Base-by-base conservation (phyloP, 2,888 invertebrate genomes). In the Napeogenes sylphis region DNA sequence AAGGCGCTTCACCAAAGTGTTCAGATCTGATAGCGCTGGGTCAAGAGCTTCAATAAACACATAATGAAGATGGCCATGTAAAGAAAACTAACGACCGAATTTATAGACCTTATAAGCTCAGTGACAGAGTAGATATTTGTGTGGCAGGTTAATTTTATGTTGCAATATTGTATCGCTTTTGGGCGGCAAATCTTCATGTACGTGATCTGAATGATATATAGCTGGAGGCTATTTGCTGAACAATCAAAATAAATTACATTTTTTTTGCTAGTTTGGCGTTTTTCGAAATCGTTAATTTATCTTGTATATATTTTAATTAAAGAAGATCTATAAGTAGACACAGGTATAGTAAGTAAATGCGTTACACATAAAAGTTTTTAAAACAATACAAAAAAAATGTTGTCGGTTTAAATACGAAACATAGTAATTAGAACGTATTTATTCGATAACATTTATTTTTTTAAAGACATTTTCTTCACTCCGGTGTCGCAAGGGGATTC, bases 21-120 rank as follows among this genome's bases (percentile, higher is more conserved):
- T 51, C 51, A 61, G 79, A 80, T 84, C 81, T 76, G 82, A 83
- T 81, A 80, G 75, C 73, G 71, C 70, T 71, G 73, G 70, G 68
- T 68, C 70, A 74, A 69, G 76, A 77, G 73, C 71, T 68, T 75
- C 79, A 75, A 80, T 85, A 84, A 85, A 85, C 86, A 85, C 82
- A 76, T 80, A 76, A 81, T 85, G 83, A 84, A 73, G 59, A 59
- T 10, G 33, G 45, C n/a, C 32, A 42, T 54, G n/a, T 53, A 14
- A 14, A 59, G 59, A 59, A 55, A 59, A 59, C 54, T 59, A 51
- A 51, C 51, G 51, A 51, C 51, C 42, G 45, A 12, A 35, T 13
- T 53, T 6, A 3, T 59, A 30, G 45, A 35, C 45, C 56, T 56
- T 59, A 63, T 59, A 8, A 12, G 45, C 4, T 38, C 0, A 10